Conservation (phyloP, 2,113 vertebrate species). For the Hemicordylus capensis region DNA sequence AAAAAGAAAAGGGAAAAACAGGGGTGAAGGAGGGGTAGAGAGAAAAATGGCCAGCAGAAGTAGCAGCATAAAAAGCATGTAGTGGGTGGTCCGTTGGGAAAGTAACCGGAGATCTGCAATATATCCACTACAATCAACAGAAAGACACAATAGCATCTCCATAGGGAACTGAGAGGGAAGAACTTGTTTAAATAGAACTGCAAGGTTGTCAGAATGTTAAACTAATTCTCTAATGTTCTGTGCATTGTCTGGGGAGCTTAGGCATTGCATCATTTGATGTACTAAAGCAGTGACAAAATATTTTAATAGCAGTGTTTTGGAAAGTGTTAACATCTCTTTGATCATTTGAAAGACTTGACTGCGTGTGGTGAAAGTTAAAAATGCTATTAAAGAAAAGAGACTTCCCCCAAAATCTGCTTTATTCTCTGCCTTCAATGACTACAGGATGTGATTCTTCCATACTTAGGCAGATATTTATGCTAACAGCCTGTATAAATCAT, state of each 20-base stretch:
- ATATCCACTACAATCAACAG: slow-evolving; percentile 85
- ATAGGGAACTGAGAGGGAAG: slow-evolving; percentile 68
- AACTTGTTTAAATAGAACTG: slow-evolving; percentile 82
- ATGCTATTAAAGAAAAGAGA: slow-evolving; percentile 34
- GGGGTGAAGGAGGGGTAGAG: slow-evolving; percentile 76
- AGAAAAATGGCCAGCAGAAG: slow-evolving; percentile 75
- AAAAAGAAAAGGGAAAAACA: slow-evolving; percentile 65
- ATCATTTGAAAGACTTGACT: slow-evolving; percentile 57
- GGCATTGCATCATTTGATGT: slow-evolving; percentile 69
- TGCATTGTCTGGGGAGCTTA: slow-evolving; percentile 68
- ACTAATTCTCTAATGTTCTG: slow-evolving; percentile 74
- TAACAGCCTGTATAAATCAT: background rate
- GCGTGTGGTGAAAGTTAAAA: slow-evolving; percentile 55
- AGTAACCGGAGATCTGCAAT: slow-evolving; percentile 81
- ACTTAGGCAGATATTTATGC: background rate
- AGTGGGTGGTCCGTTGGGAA: slow-evolving; percentile 89
- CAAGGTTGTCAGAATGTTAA: slow-evolving; percentile 76
- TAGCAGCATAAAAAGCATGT: slow-evolving; percentile 89
- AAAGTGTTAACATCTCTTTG: slow-evolving; percentile 64
- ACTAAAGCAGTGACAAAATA: slow-evolving; percentile 67
- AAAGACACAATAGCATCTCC: slow-evolving; percentile 75
- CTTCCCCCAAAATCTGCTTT: slow-evolving; percentile 30
- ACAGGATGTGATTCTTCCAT: background rate
- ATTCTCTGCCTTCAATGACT: slow-evolving; percentile 12
- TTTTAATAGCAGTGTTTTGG: slow-evolving; percentile 65